Base-by-base conservation (phyloP, 2,888 invertebrate species). In the Drosophila hamatofila region DNA sequence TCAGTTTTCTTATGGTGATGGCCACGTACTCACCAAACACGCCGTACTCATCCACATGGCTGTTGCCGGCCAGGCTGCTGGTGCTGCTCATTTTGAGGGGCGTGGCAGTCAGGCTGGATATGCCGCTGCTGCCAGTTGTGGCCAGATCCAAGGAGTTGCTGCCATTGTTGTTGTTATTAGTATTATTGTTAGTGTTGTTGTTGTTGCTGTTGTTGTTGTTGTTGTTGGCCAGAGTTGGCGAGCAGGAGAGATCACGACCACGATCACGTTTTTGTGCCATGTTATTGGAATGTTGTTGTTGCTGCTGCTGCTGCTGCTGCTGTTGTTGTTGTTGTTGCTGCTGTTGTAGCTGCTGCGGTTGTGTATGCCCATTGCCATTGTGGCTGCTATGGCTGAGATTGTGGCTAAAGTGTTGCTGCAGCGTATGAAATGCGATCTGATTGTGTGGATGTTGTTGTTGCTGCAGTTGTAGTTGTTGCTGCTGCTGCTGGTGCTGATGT, bases 11-110 rank as follows among this genome's bases (percentile, higher is more conserved):
- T 80, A 92, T 92, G 52, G 92, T 92, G 63, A 92, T 91, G 68
- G 92, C 92, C 69, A 92, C 92, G 64, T 92, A 92, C 66, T 92
- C 92, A 18, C 92, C 92, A 76, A 92, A 92, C 54, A 92, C 91
- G 0, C 92, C 92, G 60, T 92, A 92, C 64, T 92, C 92, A 75
- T 92, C 92, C 56, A 83, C 81, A 68, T 88, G 87, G 46, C 52
- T 77, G 39, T 48, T 68, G 52, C 56, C 79, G 57, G 23, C 44
- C 23, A 11, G 60, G 62, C 25, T 62, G 65, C 16, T 60, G 57
- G n/a, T 58, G 63, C 25, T 65, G 59, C 3, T 52, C 51, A 41
- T 12, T 27, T 67, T 67, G 6, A 49, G 30, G 61, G 70, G 69
- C 58, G 75, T 68, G 57, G 68, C 68, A 54, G 54, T n/a, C 6